Evolutionary conservation across 2,888 invertebrate genomes (phyloP).

Genomic region (Apamea crenata): DNA sequence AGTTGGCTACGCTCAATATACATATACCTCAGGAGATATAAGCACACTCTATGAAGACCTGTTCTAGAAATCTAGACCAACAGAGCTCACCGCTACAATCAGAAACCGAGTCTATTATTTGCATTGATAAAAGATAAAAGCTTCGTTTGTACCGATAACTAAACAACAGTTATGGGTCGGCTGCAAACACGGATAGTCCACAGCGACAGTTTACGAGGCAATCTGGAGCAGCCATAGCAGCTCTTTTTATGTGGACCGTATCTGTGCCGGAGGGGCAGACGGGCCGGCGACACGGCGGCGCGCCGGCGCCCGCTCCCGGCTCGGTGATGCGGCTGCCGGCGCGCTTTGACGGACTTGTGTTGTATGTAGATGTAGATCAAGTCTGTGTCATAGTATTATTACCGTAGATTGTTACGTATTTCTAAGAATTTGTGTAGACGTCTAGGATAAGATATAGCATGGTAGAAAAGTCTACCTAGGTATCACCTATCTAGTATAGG

Average conservation of each 20-base stretch:
- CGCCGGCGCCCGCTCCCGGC: constrained; percentile 66
- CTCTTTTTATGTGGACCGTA: constrained; percentile 75
- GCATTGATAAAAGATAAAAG: constrained; percentile 21
- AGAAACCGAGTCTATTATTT: constrained; percentile 12
- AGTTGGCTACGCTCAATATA: too few species aligned
- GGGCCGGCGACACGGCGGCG: constrained; percentile 81
- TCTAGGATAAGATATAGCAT: neutral
- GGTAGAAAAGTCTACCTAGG: neutral
- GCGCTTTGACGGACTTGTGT: constrained; percentile 13
- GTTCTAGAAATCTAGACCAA: constrained; percentile 1
- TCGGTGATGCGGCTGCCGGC: constrained; percentile 52
- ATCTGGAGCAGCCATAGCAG: constrained; percentile 81
- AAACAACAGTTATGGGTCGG: constrained; percentile 54
- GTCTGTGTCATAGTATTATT: constrained; percentile 30
- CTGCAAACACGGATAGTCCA: constrained; percentile 56
- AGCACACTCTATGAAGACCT: too few species aligned
- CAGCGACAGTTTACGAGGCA: constrained; percentile 79
- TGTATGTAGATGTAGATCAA: constrained; percentile 3
- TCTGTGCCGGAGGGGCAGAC: constrained; percentile 79
- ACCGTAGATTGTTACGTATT: neutral
- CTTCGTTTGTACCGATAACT: constrained; percentile 26
- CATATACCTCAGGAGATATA: too few species aligned
- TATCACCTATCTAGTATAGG: neutral
- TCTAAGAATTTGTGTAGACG: neutral
- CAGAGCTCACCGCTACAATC: constrained; percentile 9